Conservation (phyloP, 2,888 invertebrate species). For the Lasioglossum figueresi region DNA sequence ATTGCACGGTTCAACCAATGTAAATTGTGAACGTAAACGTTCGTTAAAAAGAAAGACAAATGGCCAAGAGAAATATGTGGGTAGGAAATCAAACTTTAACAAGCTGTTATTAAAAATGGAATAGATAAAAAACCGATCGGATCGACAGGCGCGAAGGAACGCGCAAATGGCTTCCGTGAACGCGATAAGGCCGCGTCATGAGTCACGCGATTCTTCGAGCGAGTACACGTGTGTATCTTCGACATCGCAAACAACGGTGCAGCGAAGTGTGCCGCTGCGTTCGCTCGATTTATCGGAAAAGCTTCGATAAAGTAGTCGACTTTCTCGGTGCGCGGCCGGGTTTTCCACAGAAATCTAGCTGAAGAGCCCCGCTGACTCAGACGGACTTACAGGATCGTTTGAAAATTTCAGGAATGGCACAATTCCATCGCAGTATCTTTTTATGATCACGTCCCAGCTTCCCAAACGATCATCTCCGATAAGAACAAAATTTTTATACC, state of each 20-base stretch:
- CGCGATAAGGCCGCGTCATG: conserved; percentile 52
- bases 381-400: not conserved
- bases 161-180: conserved; percentile 37
- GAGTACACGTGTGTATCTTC: conserved; percentile 18
- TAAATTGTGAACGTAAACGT: not conserved
- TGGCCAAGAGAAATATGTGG: not conserved
- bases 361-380: conserved; percentile 48
- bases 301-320: conserved; percentile 51
- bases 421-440: not conserved
- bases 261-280: conserved; percentile 30
- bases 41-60: not conserved
- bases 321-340: conserved; percentile 23
- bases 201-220: conserved; percentile 53
- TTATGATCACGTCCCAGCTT: not conserved
- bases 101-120: conserved; percentile 14
- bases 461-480: not conserved
- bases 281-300: conserved; percentile 46
- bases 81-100: not conserved
- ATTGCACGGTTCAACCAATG: not conserved
- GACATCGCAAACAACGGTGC: conserved; percentile 44
- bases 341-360: conserved; percentile 30
- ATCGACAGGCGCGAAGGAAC: conserved; percentile 26
- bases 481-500: not conserved
- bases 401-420: not conserved
- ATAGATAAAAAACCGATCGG: conserved; percentile 30